Conservation (phyloP, 2,113 vertebrate species). For the Bucco capensis region DNA sequence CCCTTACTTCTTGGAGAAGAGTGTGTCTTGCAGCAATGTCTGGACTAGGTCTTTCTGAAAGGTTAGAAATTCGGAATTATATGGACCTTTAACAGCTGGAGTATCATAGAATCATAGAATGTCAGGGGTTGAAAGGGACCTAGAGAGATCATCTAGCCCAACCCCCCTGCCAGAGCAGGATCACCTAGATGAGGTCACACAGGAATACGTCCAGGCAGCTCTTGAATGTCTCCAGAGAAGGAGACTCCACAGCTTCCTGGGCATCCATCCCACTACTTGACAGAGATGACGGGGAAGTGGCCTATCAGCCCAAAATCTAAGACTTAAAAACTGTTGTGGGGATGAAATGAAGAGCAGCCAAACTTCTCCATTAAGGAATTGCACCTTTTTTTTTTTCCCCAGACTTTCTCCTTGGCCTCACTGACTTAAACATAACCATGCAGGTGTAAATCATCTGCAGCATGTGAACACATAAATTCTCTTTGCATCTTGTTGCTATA, state of each 20-base stretch:
- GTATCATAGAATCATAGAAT: too few relatives aligned
- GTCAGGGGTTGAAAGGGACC: too few relatives aligned
- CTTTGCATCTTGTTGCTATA: not conserved
- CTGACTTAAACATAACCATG: not conserved
- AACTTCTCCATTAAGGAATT: not conserved
- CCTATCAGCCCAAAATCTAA: not conserved
- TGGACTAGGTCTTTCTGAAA: not conserved
- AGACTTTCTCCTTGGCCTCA: not conserved
- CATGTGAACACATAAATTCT: not conserved
- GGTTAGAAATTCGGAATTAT: not conserved
- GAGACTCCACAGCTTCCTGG: too few relatives aligned
- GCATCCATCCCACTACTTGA: not conserved
- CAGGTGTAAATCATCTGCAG: not conserved
- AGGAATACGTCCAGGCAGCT: too few relatives aligned
- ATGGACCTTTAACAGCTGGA: not conserved
- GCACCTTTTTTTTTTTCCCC: not conserved
- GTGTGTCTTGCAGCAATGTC: not conserved
- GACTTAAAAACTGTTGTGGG: not conserved
- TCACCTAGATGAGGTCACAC: too few relatives aligned
- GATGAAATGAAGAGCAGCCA: not conserved
- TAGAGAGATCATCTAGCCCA: too few relatives aligned
- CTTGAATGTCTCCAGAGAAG: too few relatives aligned
- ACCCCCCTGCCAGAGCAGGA: too few relatives aligned
- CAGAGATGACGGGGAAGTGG: not conserved
- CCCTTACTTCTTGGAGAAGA: not conserved